These are phyloP conservation scores for Amyelois transitella DNA, from an alignment of 1,140 invertebrate species.

Conservation along the genomic window DNA sequence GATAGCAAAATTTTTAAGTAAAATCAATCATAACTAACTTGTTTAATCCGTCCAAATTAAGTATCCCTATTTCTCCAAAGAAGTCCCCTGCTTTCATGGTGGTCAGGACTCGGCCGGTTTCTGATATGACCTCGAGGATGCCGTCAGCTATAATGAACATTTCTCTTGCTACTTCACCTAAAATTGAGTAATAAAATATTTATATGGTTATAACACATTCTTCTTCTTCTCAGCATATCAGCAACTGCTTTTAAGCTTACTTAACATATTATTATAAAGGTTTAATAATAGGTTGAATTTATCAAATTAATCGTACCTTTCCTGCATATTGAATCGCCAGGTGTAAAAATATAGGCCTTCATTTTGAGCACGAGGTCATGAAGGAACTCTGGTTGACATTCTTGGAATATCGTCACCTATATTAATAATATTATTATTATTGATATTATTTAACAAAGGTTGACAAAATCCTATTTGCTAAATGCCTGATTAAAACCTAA, in stretches of 20 bases:
- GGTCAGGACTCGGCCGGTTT: constrained; percentile 92
- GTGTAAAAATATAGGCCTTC: constrained; percentile 98
- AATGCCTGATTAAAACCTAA: too few relatives aligned
- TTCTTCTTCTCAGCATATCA: too few relatives aligned
- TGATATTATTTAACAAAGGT: not conserved
- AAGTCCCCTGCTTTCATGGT: constrained; percentile 98
- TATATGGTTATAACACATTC: not conserved
- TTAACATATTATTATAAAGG: too few relatives aligned
- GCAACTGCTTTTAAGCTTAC: too few relatives aligned
- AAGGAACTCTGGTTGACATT: constrained; percentile 97
- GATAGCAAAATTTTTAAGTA: too few relatives aligned
- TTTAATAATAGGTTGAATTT: too few relatives aligned
- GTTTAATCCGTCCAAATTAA: constrained; percentile 96
- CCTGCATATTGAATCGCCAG: constrained; percentile 95
- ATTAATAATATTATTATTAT: not conserved
- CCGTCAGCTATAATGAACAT: constrained; percentile 99
- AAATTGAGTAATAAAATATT: not conserved
- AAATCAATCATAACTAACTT: constrained; percentile 89
- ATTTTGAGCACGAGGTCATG: constrained; percentile 98
- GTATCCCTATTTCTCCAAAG: constrained; percentile 97
- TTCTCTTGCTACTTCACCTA: constrained; percentile 90
- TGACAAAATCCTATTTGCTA: too few relatives aligned
- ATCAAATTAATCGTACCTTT: too few relatives aligned
- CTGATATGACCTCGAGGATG: constrained; percentile 96
- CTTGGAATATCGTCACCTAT: constrained; percentile 90